phyloP scores from a whole-genome alignment of 2,888 invertebrate species.

The Pandemis corylana region DNA sequence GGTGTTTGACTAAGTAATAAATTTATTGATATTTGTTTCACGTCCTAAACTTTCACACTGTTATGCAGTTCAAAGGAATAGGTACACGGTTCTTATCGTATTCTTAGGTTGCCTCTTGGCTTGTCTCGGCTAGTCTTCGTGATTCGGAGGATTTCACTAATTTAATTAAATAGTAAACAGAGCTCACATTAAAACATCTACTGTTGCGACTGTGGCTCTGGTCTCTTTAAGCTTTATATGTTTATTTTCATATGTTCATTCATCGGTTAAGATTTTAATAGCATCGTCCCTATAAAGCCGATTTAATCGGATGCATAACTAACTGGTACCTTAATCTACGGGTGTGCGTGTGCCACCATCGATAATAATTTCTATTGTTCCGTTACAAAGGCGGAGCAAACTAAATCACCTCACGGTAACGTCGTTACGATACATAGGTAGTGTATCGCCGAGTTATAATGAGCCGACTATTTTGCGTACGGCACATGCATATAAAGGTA shows the following conservation, averaged over 20 bases:
- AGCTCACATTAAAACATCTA: no score
- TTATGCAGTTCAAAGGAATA: not conserved
- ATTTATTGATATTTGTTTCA: slow-evolving; percentile 28
- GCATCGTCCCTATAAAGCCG: not conserved
- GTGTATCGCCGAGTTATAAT: slow-evolving; percentile 51
- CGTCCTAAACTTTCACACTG: not conserved
- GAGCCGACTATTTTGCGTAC: slow-evolving; percentile 57
- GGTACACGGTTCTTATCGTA: not conserved
- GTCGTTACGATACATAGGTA: slow-evolving; percentile 53
- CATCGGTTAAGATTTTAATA: not conserved
- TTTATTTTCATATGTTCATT: no score
- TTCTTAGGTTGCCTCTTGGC: no score
- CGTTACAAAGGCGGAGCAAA: slow-evolving; percentile 36
- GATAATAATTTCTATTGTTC: slow-evolving; percentile 39
- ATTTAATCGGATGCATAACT: slow-evolving; percentile 28
- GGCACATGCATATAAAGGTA: slow-evolving; percentile 60
- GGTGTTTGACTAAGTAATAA: slow-evolving; percentile 33
- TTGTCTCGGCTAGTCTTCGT: no score
- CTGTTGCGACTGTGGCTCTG: no score
- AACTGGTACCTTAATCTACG: slow-evolving; percentile 21
- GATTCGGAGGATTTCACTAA: no score
- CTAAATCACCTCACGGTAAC: slow-evolving; percentile 50
- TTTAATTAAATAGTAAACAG: no score
- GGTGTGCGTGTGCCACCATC: slow-evolving; percentile 25
- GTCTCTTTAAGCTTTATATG: no score